Evolutionary conservation across 2,888 invertebrate species (phyloP), one percentile per base, ranked within the genome.

Genomic region (Andrena marginata): DNA sequence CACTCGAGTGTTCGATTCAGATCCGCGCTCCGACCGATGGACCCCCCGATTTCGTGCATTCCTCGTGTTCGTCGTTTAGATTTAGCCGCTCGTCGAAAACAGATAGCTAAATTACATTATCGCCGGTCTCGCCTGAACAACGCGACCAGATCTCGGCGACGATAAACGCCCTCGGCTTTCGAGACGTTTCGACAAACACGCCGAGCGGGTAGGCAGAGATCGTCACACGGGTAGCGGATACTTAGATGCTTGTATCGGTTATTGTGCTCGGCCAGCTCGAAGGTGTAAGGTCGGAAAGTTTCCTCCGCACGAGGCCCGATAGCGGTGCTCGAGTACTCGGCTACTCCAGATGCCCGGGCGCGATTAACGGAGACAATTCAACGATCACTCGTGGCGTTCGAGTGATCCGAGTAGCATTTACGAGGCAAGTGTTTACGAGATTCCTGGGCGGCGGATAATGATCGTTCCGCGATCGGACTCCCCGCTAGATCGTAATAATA

Each of bases 331-430:
- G 31, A 48, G 20, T 16, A 1, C 4, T 54, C 26, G 26, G 16
- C 7, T 6, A 13, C 16, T 10, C 6, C 13, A 48, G 70, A 59
- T 65, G 31, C 16, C 49, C 54, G 26, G n/a, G 6, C 2, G 13
- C 23, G 26, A 69, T 59, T 1, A 31, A 42, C 5, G 3, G 4
- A 63, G 70, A 75, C 67, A 56, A 82, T 49, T 70, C 42, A 2
- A 1, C n/a, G 62, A 56, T 8, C 35, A n/a, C 71, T 59, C 31
- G 59, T 48, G 16, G 20, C 26, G 13, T 20, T 59, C 8, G 49
- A 35, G 10, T 71, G 26, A 16, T 73, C 49, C n/a, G n/a, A n/a
- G n/a, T 10, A 69, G 68, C 77, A 70, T 81, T 85, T 85, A 69
- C 54, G 4, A 42, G 4, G 1, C 42, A 16, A 69, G 68, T 80